phyloP scores from a whole-genome alignment of 2,888 invertebrate species.

The Argynnis bischoffii region DNA sequence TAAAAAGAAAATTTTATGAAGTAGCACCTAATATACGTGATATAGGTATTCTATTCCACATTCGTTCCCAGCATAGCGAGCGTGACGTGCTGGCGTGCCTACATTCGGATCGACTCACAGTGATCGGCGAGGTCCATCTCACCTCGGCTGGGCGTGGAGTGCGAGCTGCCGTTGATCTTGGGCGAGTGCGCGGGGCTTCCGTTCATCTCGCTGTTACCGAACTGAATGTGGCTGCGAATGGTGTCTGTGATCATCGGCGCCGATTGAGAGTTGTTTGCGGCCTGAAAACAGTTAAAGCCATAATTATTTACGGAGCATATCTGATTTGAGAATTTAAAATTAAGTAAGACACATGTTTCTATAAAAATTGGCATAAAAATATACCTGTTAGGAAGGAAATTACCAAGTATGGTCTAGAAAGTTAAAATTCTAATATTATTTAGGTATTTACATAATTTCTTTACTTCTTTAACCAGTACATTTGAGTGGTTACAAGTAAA shows the following conservation, averaged over 20 bases:
- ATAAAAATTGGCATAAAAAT: no score
- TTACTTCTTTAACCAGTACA: no score
- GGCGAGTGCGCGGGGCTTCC: constrained; percentile 65
- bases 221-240: constrained; percentile 83
- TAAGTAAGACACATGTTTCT: no score
- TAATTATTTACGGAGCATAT: not conserved
- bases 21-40: not conserved
- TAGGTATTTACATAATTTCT: no score
- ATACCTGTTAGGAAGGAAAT: no score
- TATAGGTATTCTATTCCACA: constrained; percentile 36
- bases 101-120: constrained; percentile 74
- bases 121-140: constrained; percentile 72
- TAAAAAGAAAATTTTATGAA: not conserved
- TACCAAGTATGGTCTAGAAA: no score
- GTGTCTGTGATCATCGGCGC: constrained; percentile 82
- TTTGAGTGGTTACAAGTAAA: no score
- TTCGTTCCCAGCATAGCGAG: constrained; percentile 37
- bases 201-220: constrained; percentile 73
- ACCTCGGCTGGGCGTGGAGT: constrained; percentile 78
- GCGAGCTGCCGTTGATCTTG: constrained; percentile 69
- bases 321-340: no score
- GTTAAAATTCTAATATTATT: no score
- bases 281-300: constrained; percentile 54
- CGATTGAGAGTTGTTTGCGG: constrained; percentile 65
- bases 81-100: constrained; percentile 67